Conservation (phyloP, 2,888 invertebrate species). For the Ischnura elegans region DNA sequence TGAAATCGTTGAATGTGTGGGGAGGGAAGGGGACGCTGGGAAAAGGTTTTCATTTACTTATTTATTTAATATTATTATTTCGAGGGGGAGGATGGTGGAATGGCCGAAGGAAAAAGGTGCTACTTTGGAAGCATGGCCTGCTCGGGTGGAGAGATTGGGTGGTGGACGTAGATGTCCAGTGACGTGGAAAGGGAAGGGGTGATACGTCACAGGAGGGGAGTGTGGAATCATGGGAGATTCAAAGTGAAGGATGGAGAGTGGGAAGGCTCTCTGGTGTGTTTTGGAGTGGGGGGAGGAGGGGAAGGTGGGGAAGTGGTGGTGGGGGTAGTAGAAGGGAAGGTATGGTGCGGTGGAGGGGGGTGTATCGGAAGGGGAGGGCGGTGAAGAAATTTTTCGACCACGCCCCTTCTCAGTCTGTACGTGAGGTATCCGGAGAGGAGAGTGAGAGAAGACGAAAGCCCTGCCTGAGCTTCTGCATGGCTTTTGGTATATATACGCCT, state of each 20-base stretch:
- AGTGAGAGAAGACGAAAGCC: too few relatives aligned
- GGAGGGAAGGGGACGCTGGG: neutral
- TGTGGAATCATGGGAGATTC: slow-evolving; percentile 9
- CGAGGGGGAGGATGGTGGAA: neutral
- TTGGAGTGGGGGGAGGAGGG: neutral
- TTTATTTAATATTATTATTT: too few relatives aligned
- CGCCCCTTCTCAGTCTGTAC: slow-evolving; percentile 25
- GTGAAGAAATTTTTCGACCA: slow-evolving; percentile 38
- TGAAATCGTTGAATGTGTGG: neutral
- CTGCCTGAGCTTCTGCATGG: slow-evolving; percentile 39
- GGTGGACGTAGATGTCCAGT: neutral
- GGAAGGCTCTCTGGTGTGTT: neutral
- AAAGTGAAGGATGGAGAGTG: slow-evolving; percentile 21
- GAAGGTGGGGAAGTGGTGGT: neutral
- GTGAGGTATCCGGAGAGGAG: slow-evolving; percentile 27
- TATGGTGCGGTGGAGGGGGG: neutral
- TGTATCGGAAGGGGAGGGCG: neutral
- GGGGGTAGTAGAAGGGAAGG: neutral
- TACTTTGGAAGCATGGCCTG: neutral
- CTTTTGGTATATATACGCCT: too few relatives aligned
- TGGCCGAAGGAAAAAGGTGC: slow-evolving; percentile 25
- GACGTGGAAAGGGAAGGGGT: slow-evolving; percentile 15
- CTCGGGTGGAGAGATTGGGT: neutral
- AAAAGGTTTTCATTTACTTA: too few relatives aligned
- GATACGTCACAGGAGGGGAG: neutral